Base-by-base conservation (phyloP, 2,113 vertebrate species). In the Corythoichthys intestinalis region DNA sequence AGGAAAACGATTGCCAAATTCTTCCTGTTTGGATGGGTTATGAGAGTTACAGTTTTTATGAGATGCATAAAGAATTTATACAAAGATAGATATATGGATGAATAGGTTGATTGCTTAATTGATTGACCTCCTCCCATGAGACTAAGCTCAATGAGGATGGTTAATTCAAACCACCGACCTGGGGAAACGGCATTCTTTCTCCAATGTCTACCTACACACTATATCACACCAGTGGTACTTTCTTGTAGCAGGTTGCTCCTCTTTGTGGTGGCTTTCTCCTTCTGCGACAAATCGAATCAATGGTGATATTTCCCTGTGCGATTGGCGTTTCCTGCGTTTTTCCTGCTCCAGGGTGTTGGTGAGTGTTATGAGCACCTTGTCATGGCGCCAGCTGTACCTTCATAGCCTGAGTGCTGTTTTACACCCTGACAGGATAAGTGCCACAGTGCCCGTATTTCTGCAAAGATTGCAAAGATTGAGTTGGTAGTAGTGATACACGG, bases 1-100 rank as follows among this genome's bases (percentile, higher is more conserved):
- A 91, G 84, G 83, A 82, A 88, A 90, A 88, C 89, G 69, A 88
- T 74, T 80, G 88, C 90, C 90, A 91, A 92, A 92, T 90, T 85
- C 79, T 78, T 82, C 78, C 84, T 77, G 63, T 83, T 75, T 81
- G 83, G 73, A 83, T 75, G 62, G n/a, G 84, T 85, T 88, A 84
- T 79, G 78, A 85, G 83, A 85, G 80, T 75, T 63, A 62, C 71
- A 82, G 73, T 58, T 68, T 83, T 88, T 90, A 80, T 76, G 94
- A 95, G 72, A 89, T 81, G 15, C 92, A 94, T 82, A 90, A 58
- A 58, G 34, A 58, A 58, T 58, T 58, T 10, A 56, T 56, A 12
- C 20, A 56, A 28, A 9, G 48, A 50, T 12, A 48, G 47, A 52
- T 52, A 52, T 15, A 20, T 17, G 15, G 15, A 54, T 34, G n/a